These are phyloP conservation scores for Neuroterus valhalla DNA, from an alignment of 1,140 invertebrate genomes.

Conservation along the genomic window DNA sequence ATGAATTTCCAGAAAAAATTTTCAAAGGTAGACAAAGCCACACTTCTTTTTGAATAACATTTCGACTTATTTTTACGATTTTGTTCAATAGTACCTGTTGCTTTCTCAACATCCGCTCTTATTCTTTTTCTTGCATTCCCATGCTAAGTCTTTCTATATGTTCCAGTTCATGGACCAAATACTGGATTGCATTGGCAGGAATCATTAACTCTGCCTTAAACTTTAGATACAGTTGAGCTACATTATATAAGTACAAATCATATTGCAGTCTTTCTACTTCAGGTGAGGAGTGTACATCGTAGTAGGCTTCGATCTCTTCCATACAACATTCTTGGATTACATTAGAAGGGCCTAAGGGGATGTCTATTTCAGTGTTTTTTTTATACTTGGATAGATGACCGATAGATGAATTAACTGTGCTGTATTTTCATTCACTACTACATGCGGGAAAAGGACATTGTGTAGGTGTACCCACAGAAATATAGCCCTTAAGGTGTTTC, in stretches of 20 bases:
- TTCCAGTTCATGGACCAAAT: neutral
- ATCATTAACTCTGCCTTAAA: neutral
- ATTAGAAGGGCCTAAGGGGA: neutral
- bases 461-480: neutral
- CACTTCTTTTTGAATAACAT: neutral
- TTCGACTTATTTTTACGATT: constrained; percentile 1
- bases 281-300: neutral
- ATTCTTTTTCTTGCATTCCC: neutral
- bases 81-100: neutral
- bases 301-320: neutral
- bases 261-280: neutral
- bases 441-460: neutral
- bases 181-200: neutral
- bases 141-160: neutral
- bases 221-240: neutral
- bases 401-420: neutral
- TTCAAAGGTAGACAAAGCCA: no score
- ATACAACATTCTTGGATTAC: no score
- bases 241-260: neutral
- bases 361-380: neutral
- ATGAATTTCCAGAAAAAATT: no score
- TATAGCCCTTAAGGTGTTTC: neutral
- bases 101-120: neutral
- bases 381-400: neutral
- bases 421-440: neutral